Percentiles rank a stretch among this genome's conserved stretches.
phyloP scores from a whole-genome alignment of 23 tunicate genomes.

The Halocynthia aurantium region DNA sequence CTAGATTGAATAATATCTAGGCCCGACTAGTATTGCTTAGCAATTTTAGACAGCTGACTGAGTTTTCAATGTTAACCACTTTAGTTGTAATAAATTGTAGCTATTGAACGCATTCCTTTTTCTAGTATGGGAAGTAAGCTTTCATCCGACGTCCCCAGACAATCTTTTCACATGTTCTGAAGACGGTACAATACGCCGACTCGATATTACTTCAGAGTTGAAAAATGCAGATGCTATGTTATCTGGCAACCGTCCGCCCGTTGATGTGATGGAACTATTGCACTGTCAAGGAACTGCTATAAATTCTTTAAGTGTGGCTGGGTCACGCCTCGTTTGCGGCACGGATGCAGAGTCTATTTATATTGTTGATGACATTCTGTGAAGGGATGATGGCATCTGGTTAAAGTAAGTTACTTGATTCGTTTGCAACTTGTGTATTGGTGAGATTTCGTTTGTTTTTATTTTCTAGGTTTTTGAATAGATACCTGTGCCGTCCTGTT shows the following conservation, averaged over 20 bases:
- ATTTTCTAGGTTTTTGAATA: too few relatives aligned
- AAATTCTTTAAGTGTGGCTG: slow-evolving; percentile 58
- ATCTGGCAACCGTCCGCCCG: slow-evolving; percentile 29
- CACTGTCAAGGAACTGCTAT: slow-evolving; percentile 50
- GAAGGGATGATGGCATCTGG: not conserved
- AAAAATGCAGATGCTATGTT: slow-evolving; percentile 9
- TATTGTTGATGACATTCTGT: slow-evolving; percentile 35
- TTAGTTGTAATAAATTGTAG: too few relatives aligned
- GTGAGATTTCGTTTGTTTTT: too few relatives aligned
- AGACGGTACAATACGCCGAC: slow-evolving; percentile 56
- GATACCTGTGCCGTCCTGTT: too few relatives aligned
- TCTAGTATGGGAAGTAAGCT: slow-evolving; percentile 78
- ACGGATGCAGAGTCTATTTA: slow-evolving; percentile 74
- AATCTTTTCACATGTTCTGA: slow-evolving; percentile 72
- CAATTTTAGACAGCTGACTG: too few relatives aligned
- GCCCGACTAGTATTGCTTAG: too few relatives aligned
- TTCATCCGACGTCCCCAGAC: slow-evolving; percentile 72
- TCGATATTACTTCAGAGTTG: slow-evolving; percentile 54
- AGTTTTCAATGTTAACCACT: too few relatives aligned
- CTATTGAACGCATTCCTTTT: not conserved
- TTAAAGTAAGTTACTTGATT: too few relatives aligned
- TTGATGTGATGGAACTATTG: slow-evolving; percentile 62
- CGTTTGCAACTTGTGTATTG: too few relatives aligned
- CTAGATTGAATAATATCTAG: too few relatives aligned
- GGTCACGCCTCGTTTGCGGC: slow-evolving; percentile 37